Base-by-base conservation (phyloP, 2,888 invertebrate species). In the Ditylenchus weischeri region DNA sequence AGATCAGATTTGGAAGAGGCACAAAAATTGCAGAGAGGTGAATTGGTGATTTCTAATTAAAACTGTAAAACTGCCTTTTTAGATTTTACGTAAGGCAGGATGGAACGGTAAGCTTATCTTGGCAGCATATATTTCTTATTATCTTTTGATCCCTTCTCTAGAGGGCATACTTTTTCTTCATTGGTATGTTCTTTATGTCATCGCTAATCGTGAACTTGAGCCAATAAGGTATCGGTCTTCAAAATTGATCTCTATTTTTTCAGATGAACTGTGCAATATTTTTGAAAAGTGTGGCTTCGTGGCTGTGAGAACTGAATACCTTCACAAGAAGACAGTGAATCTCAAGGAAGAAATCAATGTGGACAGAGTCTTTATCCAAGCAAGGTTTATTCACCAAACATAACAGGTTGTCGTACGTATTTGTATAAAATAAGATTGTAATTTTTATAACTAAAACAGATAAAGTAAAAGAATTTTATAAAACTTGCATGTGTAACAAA, bases 41-140 rank as follows among this genome's bases (percentile, higher is more conserved):
- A 77, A 98, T 96, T 83, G 90, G 92, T 87, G 86, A 96, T 21
- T 95, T 95, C 84, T 96, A 98, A 96, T 95, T 0, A 88, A 93
- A 88, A 86, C 86, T 2, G 87, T 83, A 76, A 87, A 86, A 76
- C 87, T 87, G 76, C 81, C n/a, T 84, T 43, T 43, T 43, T 15
- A 43, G 43, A 43, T 43, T 43, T 8, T 43, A 43, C 8, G 43
- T 43, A 8, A 43, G 43, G 43, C 43, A 43, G 43, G 43, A 43
- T 43, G 43, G 43, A 43, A 43, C 43, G 8, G 43, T 43, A 8
- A 43, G 43, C 8, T 10, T 2, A 15, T 43, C 43, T 43, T 18
- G 19, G 35, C 19, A 63, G 29, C 35, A 48, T 61, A 48, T 35
- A 19, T 13, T 49, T n/a, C n/a, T 69, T 59, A 2, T 13, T 43